Conservation (phyloP, 1,140 invertebrate genomes). For the Bombus huntii region DNA sequence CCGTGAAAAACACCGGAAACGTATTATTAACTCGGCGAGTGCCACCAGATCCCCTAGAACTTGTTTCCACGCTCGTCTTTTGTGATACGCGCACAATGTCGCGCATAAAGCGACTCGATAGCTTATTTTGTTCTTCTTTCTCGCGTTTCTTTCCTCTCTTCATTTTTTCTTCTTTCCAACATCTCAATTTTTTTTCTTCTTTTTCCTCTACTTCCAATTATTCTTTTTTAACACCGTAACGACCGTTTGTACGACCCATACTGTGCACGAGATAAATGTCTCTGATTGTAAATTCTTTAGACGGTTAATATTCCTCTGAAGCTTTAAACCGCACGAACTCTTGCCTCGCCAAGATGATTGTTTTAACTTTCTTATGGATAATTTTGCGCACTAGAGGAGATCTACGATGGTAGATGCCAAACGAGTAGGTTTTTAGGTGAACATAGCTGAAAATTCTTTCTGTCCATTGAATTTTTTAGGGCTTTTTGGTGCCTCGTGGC, state of each 20-base stretch:
- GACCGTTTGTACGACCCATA: not conserved
- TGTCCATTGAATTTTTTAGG: not conserved
- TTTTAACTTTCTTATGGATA: not conserved
- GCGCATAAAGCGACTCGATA: conserved; percentile 20
- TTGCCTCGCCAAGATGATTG: not conserved
- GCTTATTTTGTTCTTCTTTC: conserved; percentile 23
- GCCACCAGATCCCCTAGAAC: not conserved
- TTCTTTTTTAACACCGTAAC: not conserved
- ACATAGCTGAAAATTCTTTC: not conserved
- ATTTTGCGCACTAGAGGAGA: not conserved
- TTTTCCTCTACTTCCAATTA: no score
- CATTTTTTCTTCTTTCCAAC: not conserved
- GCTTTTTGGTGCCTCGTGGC: not conserved
- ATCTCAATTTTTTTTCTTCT: not conserved
- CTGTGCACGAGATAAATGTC: not conserved
- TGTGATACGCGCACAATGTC: not conserved
- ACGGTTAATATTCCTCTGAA: not conserved
- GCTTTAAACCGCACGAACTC: not conserved
- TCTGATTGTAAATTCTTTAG: not conserved
- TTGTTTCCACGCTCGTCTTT: conserved; percentile 15
- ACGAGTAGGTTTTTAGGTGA: not conserved
- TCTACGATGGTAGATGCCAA: not conserved
- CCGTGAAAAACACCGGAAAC: conserved; percentile 34
- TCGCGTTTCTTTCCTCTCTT: not conserved
- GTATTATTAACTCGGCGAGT: conserved; percentile 36